phyloP scores from a whole-genome alignment of 2,113 vertebrate genomes.

The Rhynchomys soricoides region DNA sequence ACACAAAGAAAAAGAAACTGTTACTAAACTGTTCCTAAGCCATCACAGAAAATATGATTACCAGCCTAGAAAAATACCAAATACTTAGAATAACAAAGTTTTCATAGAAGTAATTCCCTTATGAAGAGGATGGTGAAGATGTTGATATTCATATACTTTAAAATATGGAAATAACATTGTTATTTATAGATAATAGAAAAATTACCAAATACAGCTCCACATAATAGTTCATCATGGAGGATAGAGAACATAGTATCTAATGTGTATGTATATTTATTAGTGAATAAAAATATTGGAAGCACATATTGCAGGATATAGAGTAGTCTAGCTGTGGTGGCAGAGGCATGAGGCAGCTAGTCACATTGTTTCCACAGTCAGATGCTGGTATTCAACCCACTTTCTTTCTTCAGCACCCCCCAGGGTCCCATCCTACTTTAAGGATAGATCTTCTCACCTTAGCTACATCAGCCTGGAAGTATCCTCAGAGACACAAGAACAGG shows the following conservation, averaged over 20 bases:
- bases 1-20: background rate
- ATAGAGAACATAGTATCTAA: background rate
- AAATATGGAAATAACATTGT: background rate
- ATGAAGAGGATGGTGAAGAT: background rate
- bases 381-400: background rate
- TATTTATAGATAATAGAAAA: slow-evolving; percentile 14
- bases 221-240: background rate
- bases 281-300: background rate
- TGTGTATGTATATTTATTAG: background rate
- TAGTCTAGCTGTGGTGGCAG: background rate
- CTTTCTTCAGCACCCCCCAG: too few species aligned
- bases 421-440: background rate
- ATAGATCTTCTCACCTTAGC: background rate
- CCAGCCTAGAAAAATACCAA: background rate
- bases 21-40: background rate
- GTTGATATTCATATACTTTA: background rate
- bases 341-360: background rate
- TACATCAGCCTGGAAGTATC: background rate
- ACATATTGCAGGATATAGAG: background rate
- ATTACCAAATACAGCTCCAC: background rate
- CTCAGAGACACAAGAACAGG: background rate
- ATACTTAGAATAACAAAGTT: background rate
- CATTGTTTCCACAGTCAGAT: background rate
- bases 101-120: background rate
- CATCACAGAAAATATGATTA: slow-evolving; percentile 1